Evolutionary conservation across 2,113 vertebrate species (phyloP).

Genomic region (Amphiprion ocellaris): DNA sequence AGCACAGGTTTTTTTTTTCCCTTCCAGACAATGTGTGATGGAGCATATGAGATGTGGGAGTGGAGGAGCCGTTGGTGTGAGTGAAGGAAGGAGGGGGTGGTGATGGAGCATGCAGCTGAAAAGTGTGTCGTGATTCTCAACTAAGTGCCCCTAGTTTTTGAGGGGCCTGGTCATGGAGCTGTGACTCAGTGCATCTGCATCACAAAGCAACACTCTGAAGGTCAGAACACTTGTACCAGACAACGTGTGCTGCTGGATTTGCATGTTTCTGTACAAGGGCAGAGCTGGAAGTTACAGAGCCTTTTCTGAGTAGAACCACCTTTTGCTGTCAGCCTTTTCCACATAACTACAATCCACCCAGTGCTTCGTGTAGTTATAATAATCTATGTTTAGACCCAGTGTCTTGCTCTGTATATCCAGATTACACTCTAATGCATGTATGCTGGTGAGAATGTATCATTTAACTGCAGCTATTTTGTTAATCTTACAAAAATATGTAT

Average conservation of each 20-base stretch:
- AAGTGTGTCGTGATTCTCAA: conserved; percentile 51
- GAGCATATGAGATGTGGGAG: conserved; percentile 42
- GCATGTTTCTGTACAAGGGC: neutral
- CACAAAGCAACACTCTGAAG: conserved; percentile 19
- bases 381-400: neutral
- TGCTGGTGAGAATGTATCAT: neutral
- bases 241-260: conserved; percentile 20
- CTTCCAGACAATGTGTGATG: conserved; percentile 21
- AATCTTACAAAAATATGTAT: no score
- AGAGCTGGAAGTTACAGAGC: neutral
- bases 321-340: no score
- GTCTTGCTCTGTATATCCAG: neutral
- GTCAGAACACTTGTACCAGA: neutral
- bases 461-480: no score
- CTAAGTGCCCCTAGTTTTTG: neutral
- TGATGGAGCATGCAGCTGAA: neutral
- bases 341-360: neutral
- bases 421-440: neutral
- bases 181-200: conserved; percentile 56
- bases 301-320: no score
- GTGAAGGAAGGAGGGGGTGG: conserved; percentile 10
- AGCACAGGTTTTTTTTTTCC: neutral
- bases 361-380: neutral
- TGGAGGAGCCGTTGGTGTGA: conserved; percentile 33
- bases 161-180: neutral